These are phyloP conservation scores for Brachionus plicatilis DNA, from an alignment of 1,140 invertebrate species.

Conservation along the genomic window DNA sequence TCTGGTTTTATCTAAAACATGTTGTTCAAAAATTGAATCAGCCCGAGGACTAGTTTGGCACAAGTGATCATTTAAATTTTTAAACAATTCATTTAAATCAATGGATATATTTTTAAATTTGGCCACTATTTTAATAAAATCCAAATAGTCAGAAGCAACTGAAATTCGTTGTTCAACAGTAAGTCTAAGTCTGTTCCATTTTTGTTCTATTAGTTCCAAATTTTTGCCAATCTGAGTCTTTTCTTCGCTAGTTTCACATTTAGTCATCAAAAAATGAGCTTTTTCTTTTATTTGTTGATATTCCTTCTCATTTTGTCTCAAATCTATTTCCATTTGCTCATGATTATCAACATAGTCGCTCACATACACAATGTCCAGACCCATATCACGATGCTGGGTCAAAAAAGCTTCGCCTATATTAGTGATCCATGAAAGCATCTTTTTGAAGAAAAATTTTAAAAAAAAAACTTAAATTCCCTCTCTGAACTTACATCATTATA, in stretches of 20 bases:
- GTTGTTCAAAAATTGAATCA: constrained; percentile 24
- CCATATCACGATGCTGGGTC: constrained; percentile 69
- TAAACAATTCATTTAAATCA: constrained; percentile 26
- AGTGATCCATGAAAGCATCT: constrained; percentile 67
- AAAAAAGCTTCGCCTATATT: constrained; percentile 68
- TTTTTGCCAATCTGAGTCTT: constrained; percentile 59
- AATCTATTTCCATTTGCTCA: constrained; percentile 67
- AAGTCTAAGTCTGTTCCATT: constrained; percentile 61
- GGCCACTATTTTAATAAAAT: constrained; percentile 21
- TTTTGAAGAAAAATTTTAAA: constrained; percentile 33
- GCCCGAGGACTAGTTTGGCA: background rate
- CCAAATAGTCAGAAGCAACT: constrained; percentile 52
- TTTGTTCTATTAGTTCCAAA: constrained; percentile 62
- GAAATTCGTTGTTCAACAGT: constrained; percentile 67
- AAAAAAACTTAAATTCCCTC: too few relatives aligned
- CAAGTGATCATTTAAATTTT: background rate
- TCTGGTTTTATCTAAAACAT: constrained; percentile 4
- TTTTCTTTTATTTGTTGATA: background rate
- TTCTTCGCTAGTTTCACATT: background rate
- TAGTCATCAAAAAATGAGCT: background rate
- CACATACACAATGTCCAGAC: constrained; percentile 64
- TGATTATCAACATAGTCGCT: constrained; percentile 71
- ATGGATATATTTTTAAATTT: background rate
- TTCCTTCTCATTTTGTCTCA: constrained; percentile 50
- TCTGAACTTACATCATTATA: constrained; percentile 64